A percentile compares a stretch with the other conserved stretches of the same genome.
Evolutionary conservation across 1,140 invertebrate species (phyloP).

Genomic region (Macrostomum lignano): DNA sequence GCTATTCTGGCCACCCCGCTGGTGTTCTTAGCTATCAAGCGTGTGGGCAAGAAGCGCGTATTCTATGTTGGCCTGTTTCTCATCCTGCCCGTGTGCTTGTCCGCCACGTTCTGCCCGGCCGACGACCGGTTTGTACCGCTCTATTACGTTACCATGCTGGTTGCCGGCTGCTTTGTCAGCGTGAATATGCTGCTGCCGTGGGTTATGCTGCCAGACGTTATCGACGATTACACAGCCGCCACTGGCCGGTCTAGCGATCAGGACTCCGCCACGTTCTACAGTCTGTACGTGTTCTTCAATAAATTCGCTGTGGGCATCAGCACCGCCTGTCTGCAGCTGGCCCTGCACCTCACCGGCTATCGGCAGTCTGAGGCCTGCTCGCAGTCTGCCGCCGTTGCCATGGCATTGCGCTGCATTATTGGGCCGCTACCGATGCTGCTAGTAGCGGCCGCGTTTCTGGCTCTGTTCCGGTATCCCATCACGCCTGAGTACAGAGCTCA

Average conservation of each 20-base stretch:
- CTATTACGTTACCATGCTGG: background rate
- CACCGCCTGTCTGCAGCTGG: too few species aligned
- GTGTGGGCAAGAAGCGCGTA: conserved; percentile 18
- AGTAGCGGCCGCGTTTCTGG: too few species aligned
- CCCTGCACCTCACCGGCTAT: too few species aligned
- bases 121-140: conserved; percentile 7
- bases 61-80: conserved; percentile 16
- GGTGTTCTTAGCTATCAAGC: conserved; percentile 13
- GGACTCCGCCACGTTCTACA: conserved; percentile 21
- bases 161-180: too few species aligned
- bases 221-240: conserved; percentile 19
- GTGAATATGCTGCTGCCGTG: conserved; percentile 8
- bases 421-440: too few species aligned
- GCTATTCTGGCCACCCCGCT: conserved; percentile 16
- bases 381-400: too few species aligned
- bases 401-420: too few species aligned
- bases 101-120: conserved; percentile 11
- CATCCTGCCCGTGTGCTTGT: conserved; percentile 8
- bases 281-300: conserved; percentile 23
- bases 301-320: conserved; percentile 17
- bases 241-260: conserved; percentile 13
- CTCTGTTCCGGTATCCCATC: too few species aligned
- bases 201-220: conserved; percentile 20
- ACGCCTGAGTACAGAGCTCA: too few species aligned
- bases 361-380: too few species aligned